Conservation (phyloP, 2,797 vertebrate species). For the Pseudochirops cupreus region DNA sequence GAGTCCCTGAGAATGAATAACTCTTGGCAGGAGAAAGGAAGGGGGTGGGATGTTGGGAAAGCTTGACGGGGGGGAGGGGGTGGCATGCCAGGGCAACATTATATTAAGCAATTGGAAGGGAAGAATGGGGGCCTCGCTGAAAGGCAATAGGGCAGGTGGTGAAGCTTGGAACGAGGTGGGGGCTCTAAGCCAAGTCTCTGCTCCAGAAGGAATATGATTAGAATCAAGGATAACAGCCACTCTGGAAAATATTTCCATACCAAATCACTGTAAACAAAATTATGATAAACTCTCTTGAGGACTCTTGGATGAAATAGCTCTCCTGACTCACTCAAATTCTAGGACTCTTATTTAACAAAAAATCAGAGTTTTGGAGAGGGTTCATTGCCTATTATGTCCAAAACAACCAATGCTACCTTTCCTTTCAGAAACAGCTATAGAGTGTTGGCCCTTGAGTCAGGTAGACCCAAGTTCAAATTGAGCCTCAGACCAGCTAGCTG, state of each 20-base stretch:
- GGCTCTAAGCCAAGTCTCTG: slow-evolving; percentile 46
- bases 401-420: slow-evolving; percentile 41
- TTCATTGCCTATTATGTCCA: background rate
- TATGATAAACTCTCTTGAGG: slow-evolving; percentile 19
- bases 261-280: slow-evolving; percentile 18
- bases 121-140: background rate
- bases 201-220: slow-evolving; percentile 24
- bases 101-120: background rate
- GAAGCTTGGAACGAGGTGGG: background rate
- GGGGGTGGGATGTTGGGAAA: slow-evolving; percentile 23
- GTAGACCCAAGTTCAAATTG: background rate
- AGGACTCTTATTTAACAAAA: slow-evolving; percentile 44
- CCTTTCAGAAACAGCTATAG: slow-evolving; percentile 12
- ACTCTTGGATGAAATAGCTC: background rate
- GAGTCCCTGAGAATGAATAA: slow-evolving; percentile 46
- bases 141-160: background rate
- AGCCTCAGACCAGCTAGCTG: background rate
- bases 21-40: slow-evolving; percentile 40
- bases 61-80: slow-evolving; percentile 38
- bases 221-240: slow-evolving; percentile 38
- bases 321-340: slow-evolving; percentile 19
- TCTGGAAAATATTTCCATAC: slow-evolving; percentile 5
- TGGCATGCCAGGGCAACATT: background rate
- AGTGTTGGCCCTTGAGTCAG: background rate
- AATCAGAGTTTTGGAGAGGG: slow-evolving; percentile 25